Conservation (phyloP, 2,113 vertebrate genomes). For the Bothrops jararaca region DNA sequence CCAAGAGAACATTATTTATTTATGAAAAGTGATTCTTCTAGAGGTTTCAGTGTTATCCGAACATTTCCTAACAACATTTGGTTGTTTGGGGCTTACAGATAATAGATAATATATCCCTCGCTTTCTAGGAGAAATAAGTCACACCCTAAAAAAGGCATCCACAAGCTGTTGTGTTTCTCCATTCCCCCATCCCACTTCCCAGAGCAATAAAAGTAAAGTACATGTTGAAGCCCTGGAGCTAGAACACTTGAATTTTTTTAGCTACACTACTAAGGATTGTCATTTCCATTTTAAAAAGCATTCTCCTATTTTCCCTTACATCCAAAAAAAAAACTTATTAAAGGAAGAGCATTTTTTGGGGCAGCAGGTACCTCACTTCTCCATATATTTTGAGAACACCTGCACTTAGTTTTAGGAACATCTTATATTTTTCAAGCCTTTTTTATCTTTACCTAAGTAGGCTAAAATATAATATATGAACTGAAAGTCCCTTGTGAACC, state of each 20-base stretch:
- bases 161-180: neutral
- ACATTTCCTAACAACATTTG: neutral
- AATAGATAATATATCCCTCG: neutral
- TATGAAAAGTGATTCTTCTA: neutral
- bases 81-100: neutral
- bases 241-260: neutral
- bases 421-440: neutral
- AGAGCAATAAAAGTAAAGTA: neutral
- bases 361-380: too few species aligned
- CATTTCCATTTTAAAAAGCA: neutral
- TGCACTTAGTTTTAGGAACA: neutral
- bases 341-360: neutral
- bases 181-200: neutral
- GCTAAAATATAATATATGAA: neutral
- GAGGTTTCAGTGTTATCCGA: neutral
- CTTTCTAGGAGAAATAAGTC: too few species aligned
- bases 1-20: neutral
- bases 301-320: neutral
- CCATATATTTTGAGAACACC: neutral
- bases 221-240: neutral
- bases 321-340: neutral
- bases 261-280: neutral
- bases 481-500: neutral
- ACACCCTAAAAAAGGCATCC: too few species aligned
- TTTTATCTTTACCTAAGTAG: neutral